These are phyloP conservation scores for Saxidomus purpurata DNA, from an alignment of 1,140 invertebrate genomes.

Conservation along the genomic window DNA sequence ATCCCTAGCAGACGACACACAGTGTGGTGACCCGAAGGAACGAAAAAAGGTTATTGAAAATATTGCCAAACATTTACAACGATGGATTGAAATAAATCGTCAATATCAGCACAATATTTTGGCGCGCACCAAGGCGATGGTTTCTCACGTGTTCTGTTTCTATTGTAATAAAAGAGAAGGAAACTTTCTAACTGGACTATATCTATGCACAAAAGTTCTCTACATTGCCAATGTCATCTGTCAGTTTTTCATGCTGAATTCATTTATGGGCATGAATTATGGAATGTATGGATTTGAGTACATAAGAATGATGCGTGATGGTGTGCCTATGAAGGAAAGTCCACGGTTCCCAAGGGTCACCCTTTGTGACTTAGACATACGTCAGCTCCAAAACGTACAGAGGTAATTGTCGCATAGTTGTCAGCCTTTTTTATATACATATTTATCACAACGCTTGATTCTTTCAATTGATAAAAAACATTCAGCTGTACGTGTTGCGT, in stretches of 20 bases:
- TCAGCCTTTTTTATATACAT: no score
- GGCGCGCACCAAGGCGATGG: slow-evolving; percentile 66
- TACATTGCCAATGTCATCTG: slow-evolving; percentile 80
- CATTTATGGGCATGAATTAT: slow-evolving; percentile 79
- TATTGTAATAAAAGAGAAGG: slow-evolving; percentile 86
- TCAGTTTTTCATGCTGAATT: slow-evolving; percentile 83
- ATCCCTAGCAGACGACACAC: slow-evolving; percentile 88
- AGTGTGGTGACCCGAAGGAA: slow-evolving; percentile 68
- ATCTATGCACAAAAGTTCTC: slow-evolving; percentile 83
- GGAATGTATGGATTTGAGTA: slow-evolving; percentile 86
- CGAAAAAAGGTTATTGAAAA: slow-evolving; percentile 71
- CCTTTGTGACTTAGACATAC: slow-evolving; percentile 87
- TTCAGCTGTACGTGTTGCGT: no score
- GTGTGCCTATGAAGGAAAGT: slow-evolving; percentile 84
- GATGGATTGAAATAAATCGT: slow-evolving; percentile 73
- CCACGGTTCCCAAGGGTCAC: slow-evolving; percentile 87
- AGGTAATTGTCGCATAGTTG: no score
- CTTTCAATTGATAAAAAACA: no score
- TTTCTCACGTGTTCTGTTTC: slow-evolving; percentile 77
- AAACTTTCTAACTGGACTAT: slow-evolving; percentile 86
- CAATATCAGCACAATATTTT: slow-evolving; percentile 72
- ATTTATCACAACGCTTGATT: no score
- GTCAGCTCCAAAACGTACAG: slow-evolving; percentile 85
- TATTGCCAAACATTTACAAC: slow-evolving; percentile 74
- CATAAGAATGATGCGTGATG: slow-evolving; percentile 81